Percentiles rank a stretch among this genome's conserved stretches.
Conservation (phyloP, 2,888 invertebrate genomes). For the Vesta saturnalis region DNA sequence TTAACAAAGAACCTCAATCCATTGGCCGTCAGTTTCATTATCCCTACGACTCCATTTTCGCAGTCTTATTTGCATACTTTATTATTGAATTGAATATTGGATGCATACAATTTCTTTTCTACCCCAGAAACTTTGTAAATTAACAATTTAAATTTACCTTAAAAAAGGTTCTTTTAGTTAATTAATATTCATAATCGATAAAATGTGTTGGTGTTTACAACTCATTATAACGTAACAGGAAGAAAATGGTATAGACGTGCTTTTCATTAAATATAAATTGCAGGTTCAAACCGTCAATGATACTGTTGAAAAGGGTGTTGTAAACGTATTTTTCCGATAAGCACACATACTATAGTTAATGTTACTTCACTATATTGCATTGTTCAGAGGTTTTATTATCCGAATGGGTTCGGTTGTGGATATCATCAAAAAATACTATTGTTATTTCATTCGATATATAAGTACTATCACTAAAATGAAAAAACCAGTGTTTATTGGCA, state of each 20-base stretch:
- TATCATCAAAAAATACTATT: slow-evolving; percentile 23
- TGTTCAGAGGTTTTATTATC: slow-evolving; percentile 21
- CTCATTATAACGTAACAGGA: not conserved
- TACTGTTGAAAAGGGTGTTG: slow-evolving; percentile 22
- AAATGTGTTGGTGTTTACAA: not conserved
- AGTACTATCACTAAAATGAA: no score
- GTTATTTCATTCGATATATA: slow-evolving; percentile 15
- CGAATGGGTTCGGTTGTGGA: slow-evolving; percentile 16
- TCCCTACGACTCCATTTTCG: not conserved
- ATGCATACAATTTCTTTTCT: not conserved
- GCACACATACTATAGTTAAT: slow-evolving; percentile 24
- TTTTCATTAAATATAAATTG: slow-evolving; percentile 16
- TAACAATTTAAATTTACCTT: not conserved
- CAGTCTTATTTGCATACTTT: not conserved
- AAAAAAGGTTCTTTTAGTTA: not conserved
- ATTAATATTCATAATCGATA: slow-evolving; percentile 9
- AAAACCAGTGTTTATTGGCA: no score
- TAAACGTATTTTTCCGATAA: slow-evolving; percentile 27
- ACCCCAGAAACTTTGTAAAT: not conserved
- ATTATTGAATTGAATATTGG: slow-evolving; percentile 1
- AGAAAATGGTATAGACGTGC: not conserved
- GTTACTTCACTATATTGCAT: slow-evolving; percentile 19
- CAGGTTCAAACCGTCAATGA: slow-evolving; percentile 18
- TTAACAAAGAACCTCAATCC: not conserved
- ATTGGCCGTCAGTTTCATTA: not conserved